Evolutionary conservation across 2,888 invertebrate species (phyloP), one percentile per base, ranked within the genome.

Genomic region (Cyclophora albipunctata): DNA sequence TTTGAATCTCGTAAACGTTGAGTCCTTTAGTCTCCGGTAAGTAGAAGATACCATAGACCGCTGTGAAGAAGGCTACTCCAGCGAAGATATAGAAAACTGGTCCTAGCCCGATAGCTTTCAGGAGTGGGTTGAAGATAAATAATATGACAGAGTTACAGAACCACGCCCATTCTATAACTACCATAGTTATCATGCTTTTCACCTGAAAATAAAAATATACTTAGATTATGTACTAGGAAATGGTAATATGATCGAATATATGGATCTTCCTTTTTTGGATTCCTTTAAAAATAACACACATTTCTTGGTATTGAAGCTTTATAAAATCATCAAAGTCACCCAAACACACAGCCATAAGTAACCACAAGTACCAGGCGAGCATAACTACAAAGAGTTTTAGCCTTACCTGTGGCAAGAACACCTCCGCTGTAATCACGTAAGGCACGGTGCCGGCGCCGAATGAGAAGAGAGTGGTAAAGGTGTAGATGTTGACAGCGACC

Each of bases 71-170:
- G 50, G 78, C 69, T 7, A 74, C 54, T 2, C n/a, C 41, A 0
- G 73, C 66, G 57, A 83, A 84, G 40, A 80, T 45, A 58, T 78
- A 82, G 64, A 84, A 83, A 2, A 82, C 66, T 0, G 73, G 70
- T 0, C 78, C 78, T 40, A 81, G 58, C 0, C 81, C 81, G 2
- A 81, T 62, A 2, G 66, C 62, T 0, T 60, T 54, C 3, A 78
- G 69, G 34, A 81, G 59, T 0, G 81, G 80, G 41, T 73, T 76
- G 67, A 78, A 81, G 49, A 76, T 70, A 60, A 76, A 74, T 3
- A 82, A 70, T 20, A 78, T 66, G 0, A 77, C 45, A 45, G 75
- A 81, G 59, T 72, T 75, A 64, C 77, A 75, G 4, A 81, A 52
- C 71, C 79, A 81, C 0, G 66, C 60, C 75, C 77, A 80, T 47